Evolutionary conservation across 2,888 invertebrate genomes (phyloP), one percentile per base, ranked within the genome.

Genomic region (Aquatica leii): DNA sequence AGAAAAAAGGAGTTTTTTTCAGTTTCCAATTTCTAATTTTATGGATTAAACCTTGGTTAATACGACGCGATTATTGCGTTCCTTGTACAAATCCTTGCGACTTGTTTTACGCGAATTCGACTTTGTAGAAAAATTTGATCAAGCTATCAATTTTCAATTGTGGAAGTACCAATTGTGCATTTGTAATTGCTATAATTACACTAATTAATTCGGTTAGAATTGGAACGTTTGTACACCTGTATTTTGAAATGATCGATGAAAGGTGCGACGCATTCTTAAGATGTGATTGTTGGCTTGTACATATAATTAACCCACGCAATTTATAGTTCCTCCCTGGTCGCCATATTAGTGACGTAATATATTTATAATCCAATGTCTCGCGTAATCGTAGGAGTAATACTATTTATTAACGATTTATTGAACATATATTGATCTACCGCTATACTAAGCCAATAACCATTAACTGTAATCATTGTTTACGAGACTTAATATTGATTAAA

Each of bases 401-500:
- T 66, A 65, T 73, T 72, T 73, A 72, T 71, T 69, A 59, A 68
- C 66, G 65, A 71, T 73, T 73, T 73, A 73, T 73, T 69, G 71
- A 69, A 73, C 68, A 69, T 62, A 67, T 59, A 71, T 71, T 71
- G 71, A 73, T 71, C 71, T 72, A 69, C 63, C 66, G 65, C 67
- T 67, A 56, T 62, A 69, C 69, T 57, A 66, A 66, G 68, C 73
- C 73, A 74, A 75, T 75, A 75, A 73, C 75, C 73, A 74, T 73
- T 73, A 74, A 73, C 67, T 69, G 68, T 74, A 75, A 75, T 75
- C 73, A 72, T 73, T 75, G 73, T 75, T 75, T 74, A 75, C 73
- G 74, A 75, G 73, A 72, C 72, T 73, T 73, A 71, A 74, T 74
- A 75, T 75, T 75, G 75, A 75, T 75, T 74, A 74, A 74, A 74